Evolutionary conservation across 2,113 vertebrate genomes (phyloP), one percentile per base, ranked within the genome.

Genomic region (Scytalopus superciliaris): DNA sequence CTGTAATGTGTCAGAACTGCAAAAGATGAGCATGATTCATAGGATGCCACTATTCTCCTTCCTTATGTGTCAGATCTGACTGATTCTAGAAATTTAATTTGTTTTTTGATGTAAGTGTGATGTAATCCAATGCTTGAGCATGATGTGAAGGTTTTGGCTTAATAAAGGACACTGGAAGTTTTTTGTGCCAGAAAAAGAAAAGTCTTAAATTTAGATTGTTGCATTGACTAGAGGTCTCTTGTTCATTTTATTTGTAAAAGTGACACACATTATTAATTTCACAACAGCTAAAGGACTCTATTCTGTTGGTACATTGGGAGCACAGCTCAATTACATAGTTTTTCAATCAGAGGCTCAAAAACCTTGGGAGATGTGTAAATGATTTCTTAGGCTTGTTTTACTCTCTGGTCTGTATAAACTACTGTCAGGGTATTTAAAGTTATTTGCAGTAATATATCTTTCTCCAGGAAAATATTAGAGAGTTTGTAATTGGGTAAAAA

Each of bases 381-480:
- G 42, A 4, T 57, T 72, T 86, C 53, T 84, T 72, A 60, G 40
- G 13, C 9, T 83, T 73, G 14, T 10, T 90, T 85, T 69, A 57
- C 19, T 37, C 78, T 52, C 7, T 17, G 22, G 5, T 70, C 10
- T 37, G 9, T 49, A 56, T 63, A 82, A 91, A 52, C 8, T 35
- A 40, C 17, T 60, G 16, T n/a, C 25, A 53, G 42, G 35, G 63
- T 17, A 72, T 77, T 53, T 94, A 63, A 92, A 80, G 28, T 9
- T 53, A 40, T 21, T n/a, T 70, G 49, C 22, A 49, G 27, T 1
- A 0, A 70, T 0, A 0, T n/a, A 39, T 37, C 28, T 69, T 63
- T 66, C 45, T 77, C 31, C 18, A 70, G 64, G 10, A 84, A 94
- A 74, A 77, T 62, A 80, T 47, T 49, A 39, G 3, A 5, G 80